phyloP scores from a whole-genome alignment of 2,797 vertebrate species.

The Coreius guichenoti region DNA sequence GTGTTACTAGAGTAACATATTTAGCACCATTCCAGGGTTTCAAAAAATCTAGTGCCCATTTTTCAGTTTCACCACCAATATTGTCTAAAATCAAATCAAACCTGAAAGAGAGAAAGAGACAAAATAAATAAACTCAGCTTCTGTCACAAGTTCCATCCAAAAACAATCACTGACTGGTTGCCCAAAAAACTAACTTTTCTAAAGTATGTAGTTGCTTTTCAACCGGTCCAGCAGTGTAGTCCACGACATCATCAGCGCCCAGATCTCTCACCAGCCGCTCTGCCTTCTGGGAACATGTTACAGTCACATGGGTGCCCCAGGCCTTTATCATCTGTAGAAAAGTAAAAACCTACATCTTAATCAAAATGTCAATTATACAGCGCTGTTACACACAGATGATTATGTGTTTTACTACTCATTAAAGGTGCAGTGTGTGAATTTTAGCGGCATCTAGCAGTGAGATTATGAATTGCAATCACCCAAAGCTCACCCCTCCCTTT shows the following conservation, averaged over 20 bases:
- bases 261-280: slow-evolving; percentile 82
- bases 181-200: slow-evolving; percentile 78
- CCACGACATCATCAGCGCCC: slow-evolving; percentile 87
- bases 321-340: slow-evolving; percentile 87
- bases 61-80: slow-evolving; percentile 90
- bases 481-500: too few species aligned
- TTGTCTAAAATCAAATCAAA: slow-evolving; percentile 96
- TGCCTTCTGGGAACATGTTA: slow-evolving; percentile 92
- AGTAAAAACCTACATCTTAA: background rate
- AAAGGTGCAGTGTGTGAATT: too few species aligned
- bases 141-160: background rate
- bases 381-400: background rate
- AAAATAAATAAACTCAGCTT: background rate
- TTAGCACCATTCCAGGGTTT: slow-evolving; percentile 94
- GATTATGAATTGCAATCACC: too few species aligned
- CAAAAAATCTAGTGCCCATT: slow-evolving; percentile 85
- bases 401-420: background rate
- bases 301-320: slow-evolving; percentile 93
- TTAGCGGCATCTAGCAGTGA: too few species aligned
- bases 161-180: background rate
- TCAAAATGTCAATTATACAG: background rate
- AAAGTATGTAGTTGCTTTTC: slow-evolving; percentile 80
- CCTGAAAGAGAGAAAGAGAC: slow-evolving; percentile 67
- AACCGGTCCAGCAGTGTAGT: slow-evolving; percentile 85
- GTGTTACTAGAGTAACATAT: slow-evolving; percentile 92